Conservation (phyloP, 1,140 invertebrate species). For the Colletes latitarsis region DNA sequence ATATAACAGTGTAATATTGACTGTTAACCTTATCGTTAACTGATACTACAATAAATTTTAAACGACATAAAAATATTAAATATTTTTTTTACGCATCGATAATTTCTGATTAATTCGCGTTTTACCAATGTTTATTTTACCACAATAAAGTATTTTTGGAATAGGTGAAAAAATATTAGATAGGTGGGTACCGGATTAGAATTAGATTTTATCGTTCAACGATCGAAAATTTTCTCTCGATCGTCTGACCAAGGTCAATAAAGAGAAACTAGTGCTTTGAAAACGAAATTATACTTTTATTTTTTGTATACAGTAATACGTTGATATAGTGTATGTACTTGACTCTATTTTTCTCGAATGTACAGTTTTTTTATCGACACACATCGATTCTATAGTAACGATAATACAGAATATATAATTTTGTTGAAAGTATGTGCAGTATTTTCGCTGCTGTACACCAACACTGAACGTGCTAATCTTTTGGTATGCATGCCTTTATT, state of each 20-base stretch:
- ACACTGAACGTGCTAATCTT: not conserved
- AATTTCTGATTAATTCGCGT: no score
- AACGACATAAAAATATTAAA: no score
- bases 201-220: not conserved
- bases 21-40: not conserved
- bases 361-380: constrained; percentile 26
- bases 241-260: no score
- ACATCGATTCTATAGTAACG: constrained; percentile 17
- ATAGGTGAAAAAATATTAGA: no score
- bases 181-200: not conserved
- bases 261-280: not conserved
- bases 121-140: no score
- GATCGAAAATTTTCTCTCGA: no score
- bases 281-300: constrained; percentile 48
- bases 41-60: not conserved
- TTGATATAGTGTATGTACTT: constrained; percentile 26
- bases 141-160: no score
- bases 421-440: constrained; percentile 12
- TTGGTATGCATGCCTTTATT: not conserved
- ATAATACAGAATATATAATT: constrained; percentile 1
- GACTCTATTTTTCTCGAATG: constrained; percentile 15
- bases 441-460: not conserved
- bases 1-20: no score
- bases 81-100: no score
- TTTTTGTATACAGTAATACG: constrained; percentile 36